Evolutionary conservation across 1,140 invertebrate species (phyloP), one percentile per base, ranked within the genome.

Genomic region (Ostrea edulis): DNA sequence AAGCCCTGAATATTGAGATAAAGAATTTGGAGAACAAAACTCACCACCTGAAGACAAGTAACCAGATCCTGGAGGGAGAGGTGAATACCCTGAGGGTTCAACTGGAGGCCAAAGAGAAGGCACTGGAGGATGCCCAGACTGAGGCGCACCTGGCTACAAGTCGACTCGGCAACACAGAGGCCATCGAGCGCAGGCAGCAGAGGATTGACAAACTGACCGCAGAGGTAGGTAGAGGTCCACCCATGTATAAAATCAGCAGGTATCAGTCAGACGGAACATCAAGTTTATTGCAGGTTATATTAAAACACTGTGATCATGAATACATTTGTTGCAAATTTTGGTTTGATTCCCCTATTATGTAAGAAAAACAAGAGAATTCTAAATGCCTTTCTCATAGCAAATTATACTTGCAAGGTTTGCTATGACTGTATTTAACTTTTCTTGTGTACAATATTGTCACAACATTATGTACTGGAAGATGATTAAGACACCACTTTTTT

Each of bases 11-110:
- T 1, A 87, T 77, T 11, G 89, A 93, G 71, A 71, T 92, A 11
- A 86, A 87, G n/a, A 90, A 87, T 11, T 65, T 93, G n/a, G 91
- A 92, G 68, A 84, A 89, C 54, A 85, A 92, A 35, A 54, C 91
- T 0, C 81, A 86, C 54, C 91, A 97, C 0, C 96, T 97, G 90
- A 97, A 97, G 89, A 96, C 97, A 91, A 97, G 98, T 93, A 98
- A 98, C 92, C 97, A 98, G 93, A 96, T 97, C 90, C 95, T 98
- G 53, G 96, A 96, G 95, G 95, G 93, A 8, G 95, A 95, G 85
- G 87, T 95, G 52, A 92, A 93, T 71, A 94, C 94, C 11, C 84
- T 95, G 5, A 92, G 91, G 44, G 87, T 93, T 29, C 94, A 95
- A 90, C 90, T 95, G 25, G 90, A 91, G 14, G 88, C 91, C 11